phyloP scores from a whole-genome alignment of 2,113 vertebrate genomes.

The Elephas maximus region DNA sequence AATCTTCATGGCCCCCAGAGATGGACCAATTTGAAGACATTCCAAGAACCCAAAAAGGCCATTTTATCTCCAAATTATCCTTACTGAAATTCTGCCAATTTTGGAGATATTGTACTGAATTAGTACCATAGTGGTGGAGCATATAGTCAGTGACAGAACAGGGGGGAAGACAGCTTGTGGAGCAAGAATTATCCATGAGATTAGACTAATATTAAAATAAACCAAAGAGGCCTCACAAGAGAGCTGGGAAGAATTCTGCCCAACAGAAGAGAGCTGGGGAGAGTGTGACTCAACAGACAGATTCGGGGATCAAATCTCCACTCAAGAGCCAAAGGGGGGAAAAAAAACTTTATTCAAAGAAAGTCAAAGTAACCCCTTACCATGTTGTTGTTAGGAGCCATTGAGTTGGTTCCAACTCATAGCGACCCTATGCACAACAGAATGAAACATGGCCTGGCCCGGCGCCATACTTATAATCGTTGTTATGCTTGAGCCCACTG shows the following conservation, averaged over 20 bases:
- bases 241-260: neutral
- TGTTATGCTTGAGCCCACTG: no score
- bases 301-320: neutral
- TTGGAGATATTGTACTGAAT: neutral
- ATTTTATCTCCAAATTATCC: neutral
- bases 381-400: no score
- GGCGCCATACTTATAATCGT: no score
- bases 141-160: no score
- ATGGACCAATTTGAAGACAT: neutral
- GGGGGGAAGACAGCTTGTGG: neutral
- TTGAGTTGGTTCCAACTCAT: no score
- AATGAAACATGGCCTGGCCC: no score
- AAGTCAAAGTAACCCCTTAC: neutral
- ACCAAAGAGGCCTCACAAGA: neutral
- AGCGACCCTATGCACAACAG: no score
- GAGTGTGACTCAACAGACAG: neutral
- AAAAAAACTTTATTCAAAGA: neutral
- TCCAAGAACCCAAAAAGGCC: neutral
- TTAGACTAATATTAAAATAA: neutral
- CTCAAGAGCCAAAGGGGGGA: neutral
- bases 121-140: neutral
- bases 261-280: neutral
- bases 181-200: neutral
- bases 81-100: neutral
- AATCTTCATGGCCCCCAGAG: neutral